Evolutionary conservation across 2,888 invertebrate species (phyloP).

Genomic region (Crioceris asparagi): DNA sequence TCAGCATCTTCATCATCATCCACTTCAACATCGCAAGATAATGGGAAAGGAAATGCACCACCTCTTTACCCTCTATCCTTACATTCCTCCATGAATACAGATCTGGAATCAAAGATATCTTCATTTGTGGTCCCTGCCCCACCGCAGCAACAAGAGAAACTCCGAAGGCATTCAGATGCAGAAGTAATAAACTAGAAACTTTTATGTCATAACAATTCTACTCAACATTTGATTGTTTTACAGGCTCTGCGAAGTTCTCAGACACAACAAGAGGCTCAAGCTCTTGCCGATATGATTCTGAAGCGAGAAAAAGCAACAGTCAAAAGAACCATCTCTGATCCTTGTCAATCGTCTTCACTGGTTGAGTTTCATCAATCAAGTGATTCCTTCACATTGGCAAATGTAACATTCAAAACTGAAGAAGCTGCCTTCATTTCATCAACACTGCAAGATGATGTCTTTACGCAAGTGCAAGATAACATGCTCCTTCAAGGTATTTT

Average conservation of each 20-base stretch:
- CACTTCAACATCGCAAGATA: conserved; percentile 19
- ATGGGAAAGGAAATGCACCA: conserved; percentile 33
- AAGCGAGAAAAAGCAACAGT: conserved; percentile 63
- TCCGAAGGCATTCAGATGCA: conserved; percentile 45
- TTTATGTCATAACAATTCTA: not conserved
- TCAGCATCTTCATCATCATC: conserved; percentile 23
- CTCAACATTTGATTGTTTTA: conserved; percentile 18
- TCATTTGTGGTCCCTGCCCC: conserved; percentile 50
- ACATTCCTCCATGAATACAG: conserved; percentile 36
- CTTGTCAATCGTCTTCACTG: conserved; percentile 39
- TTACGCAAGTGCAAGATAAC: conserved; percentile 58
- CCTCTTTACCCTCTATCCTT: conserved; percentile 37
- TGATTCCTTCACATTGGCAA: conserved; percentile 50
- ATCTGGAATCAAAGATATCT: conserved; percentile 35
- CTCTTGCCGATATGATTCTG: conserved; percentile 63
- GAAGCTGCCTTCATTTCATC: conserved; percentile 52
- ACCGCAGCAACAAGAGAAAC: conserved; percentile 33
- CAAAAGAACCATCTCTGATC: conserved; percentile 63
- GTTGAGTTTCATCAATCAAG: conserved; percentile 51
- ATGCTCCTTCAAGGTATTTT: conserved; percentile 58
- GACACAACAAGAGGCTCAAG: conserved; percentile 59
- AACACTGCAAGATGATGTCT: conserved; percentile 66
- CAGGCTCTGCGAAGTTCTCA: conserved; percentile 35
- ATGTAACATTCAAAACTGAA: conserved; percentile 52
- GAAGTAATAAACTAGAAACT: conserved; percentile 33